Percentiles rank a stretch among this genome's conserved stretches.
Conservation (phyloP, 2,113 vertebrate species). For the Taxidea taxus region DNA sequence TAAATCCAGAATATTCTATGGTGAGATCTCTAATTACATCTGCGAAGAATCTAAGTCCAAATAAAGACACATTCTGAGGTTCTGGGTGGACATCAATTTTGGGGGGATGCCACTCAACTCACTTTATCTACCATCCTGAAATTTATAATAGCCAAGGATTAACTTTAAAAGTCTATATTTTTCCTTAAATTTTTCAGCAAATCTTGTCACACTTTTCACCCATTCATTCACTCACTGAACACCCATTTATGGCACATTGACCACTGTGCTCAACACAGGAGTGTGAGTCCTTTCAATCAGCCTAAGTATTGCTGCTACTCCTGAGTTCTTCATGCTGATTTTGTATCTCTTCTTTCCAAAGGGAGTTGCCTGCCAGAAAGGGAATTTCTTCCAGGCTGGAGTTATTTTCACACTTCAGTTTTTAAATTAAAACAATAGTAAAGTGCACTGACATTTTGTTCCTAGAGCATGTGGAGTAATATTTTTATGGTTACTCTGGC, state of each 20-base stretch:
- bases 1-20: background rate
- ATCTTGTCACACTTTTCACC: background rate
- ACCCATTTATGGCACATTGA: background rate
- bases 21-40: background rate
- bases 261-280: background rate
- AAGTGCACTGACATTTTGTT: slow-evolving; percentile 63
- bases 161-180: background rate
- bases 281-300: slow-evolving; percentile 28
- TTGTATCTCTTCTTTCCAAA: background rate
- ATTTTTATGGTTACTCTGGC: slow-evolving; percentile 64
- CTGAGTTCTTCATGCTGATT: background rate
- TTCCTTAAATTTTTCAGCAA: background rate
- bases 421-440: slow-evolving; percentile 61
- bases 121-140: background rate
- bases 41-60: background rate
- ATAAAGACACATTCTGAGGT: background rate
- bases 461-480: slow-evolving; percentile 29
- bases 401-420: slow-evolving; percentile 53
- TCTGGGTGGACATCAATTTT: background rate
- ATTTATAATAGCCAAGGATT: background rate
- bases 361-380: background rate
- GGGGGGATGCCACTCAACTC: background rate
- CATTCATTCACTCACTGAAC: background rate
- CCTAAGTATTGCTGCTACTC: background rate
- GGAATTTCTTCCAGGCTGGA: slow-evolving; percentile 40